Percentiles rank a stretch among this genome's conserved stretches.
Conservation (phyloP, 2,888 invertebrate genomes). For the Callimorpha dominula region DNA sequence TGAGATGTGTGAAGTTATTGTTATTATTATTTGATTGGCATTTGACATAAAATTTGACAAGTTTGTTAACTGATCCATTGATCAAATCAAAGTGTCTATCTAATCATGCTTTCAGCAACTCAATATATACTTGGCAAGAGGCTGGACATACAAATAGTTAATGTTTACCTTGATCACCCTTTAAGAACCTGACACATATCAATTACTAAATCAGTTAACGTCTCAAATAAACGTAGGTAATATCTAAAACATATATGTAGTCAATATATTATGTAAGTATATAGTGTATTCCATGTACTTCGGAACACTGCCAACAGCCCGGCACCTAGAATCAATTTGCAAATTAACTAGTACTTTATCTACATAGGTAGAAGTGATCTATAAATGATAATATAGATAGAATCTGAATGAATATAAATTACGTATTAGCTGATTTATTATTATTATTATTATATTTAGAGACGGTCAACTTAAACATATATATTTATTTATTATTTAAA, state of each 20-base stretch:
- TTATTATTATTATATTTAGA: background rate
- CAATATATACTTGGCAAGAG: too few species aligned
- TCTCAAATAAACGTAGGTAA: conserved; percentile 37
- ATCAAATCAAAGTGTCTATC: too few species aligned
- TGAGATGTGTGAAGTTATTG: too few species aligned
- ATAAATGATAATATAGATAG: conserved; percentile 32
- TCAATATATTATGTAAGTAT: conserved; percentile 53
- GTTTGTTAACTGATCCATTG: too few species aligned
- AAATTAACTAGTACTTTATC: conserved; percentile 56
- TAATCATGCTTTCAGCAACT: too few species aligned
- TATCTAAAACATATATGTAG: conserved; percentile 37
- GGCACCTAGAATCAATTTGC: conserved; percentile 63
- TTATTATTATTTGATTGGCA: too few species aligned
- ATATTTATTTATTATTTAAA: too few species aligned
- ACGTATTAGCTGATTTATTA: background rate
- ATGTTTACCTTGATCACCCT: background rate
- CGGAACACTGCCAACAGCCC: conserved; percentile 57
- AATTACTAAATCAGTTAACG: conserved; percentile 45
- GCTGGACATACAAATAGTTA: too few species aligned
- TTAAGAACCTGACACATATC: conserved; percentile 16
- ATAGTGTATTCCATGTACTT: conserved; percentile 30
- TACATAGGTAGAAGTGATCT: conserved; percentile 23
- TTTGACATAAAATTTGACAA: too few species aligned
- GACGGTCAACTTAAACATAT: too few species aligned
- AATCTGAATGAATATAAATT: background rate